Evolutionary conservation across 2,113 vertebrate genomes (phyloP).

Genomic region (Paraplagusia blochii): DNA sequence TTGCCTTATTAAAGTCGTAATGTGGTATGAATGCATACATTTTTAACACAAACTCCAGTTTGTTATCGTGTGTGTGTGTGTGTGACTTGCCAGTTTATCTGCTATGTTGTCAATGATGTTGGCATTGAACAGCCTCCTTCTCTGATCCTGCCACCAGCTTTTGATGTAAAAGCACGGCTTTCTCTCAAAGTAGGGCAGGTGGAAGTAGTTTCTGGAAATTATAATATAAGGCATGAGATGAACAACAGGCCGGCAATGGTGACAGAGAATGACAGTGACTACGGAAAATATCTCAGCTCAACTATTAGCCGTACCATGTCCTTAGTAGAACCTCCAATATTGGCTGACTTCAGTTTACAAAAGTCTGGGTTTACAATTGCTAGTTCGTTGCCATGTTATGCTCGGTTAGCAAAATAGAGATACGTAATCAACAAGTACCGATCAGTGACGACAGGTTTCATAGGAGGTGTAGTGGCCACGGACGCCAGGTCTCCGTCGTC

Average conservation of each 20-base stretch:
- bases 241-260: not conserved
- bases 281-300: not conserved
- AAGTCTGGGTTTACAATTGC: too few species aligned
- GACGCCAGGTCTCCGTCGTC: constrained; percentile 82
- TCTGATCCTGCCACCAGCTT: constrained; percentile 97
- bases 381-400: too few species aligned
- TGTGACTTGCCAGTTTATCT: constrained; percentile 85
- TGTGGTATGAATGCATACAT: too few species aligned
- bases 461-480: constrained; percentile 83
- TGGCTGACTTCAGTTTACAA: too few species aligned
- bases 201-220: constrained; percentile 90
- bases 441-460: constrained; percentile 93
- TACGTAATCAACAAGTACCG: too few species aligned
- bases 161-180: constrained; percentile 96
- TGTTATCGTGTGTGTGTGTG: not conserved
- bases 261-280: not conserved
- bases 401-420: too few species aligned
- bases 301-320: too few species aligned
- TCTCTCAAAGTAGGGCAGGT: constrained; percentile 91
- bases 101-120: constrained; percentile 94
- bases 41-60: not conserved
- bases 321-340: too few species aligned
- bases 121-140: constrained; percentile 88
- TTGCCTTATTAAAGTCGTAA: too few species aligned
- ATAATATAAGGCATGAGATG: not conserved